Percentiles rank a stretch among this genome's conserved stretches.
Conservation (phyloP, 2,888 invertebrate genomes). For the Leptopilina myrica region DNA sequence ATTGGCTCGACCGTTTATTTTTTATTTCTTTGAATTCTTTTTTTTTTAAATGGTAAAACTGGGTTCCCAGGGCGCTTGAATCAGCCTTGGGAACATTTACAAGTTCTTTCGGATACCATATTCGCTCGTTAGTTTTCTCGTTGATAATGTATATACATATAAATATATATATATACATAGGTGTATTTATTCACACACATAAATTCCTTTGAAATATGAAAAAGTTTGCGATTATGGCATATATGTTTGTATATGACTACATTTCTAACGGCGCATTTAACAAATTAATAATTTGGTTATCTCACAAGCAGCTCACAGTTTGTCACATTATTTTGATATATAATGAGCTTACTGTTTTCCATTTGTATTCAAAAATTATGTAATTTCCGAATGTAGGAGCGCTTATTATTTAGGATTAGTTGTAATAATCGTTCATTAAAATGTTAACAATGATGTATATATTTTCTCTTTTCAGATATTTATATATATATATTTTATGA, state of each 20-base stretch:
- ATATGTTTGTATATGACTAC: background rate
- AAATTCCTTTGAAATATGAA: constrained; percentile 35
- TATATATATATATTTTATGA: no score
- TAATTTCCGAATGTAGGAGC: background rate
- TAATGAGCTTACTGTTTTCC: constrained; percentile 11
- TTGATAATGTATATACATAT: constrained; percentile 1
- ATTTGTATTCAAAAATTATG: background rate
- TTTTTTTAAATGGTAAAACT: constrained; percentile 37
- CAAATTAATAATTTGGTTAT: constrained; percentile 38
- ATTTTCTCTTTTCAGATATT: no score
- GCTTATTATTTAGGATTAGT: background rate
- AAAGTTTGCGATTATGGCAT: constrained; percentile 33
- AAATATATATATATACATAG: no score
- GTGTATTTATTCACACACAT: constrained; percentile 40
- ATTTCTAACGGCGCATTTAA: constrained; percentile 32
- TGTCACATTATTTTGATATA: constrained; percentile 1
- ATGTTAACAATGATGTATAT: no score
- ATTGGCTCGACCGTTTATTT: constrained; percentile 14
- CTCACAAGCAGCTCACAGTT: constrained; percentile 10
- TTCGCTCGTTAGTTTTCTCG: constrained; percentile 50
- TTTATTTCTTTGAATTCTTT: no score
- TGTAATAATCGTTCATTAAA: no score
- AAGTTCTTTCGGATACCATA: constrained; percentile 54
- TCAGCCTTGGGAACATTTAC: constrained; percentile 56
- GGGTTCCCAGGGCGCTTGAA: constrained; percentile 29